These are phyloP conservation scores for Adelphocoris suturalis DNA, from an alignment of 2,888 invertebrate species.

Conservation along the genomic window DNA sequence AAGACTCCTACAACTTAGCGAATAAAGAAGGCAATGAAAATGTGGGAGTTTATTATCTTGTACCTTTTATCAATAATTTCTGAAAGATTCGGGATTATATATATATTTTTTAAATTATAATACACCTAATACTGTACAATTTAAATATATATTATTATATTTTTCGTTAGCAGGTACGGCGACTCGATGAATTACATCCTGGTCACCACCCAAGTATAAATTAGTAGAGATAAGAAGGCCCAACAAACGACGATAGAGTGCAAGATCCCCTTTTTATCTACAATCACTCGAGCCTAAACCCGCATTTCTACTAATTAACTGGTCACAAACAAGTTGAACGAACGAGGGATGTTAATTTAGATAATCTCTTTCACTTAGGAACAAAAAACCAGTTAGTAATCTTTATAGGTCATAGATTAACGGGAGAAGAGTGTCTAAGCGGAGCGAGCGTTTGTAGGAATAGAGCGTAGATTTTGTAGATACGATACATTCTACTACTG, in stretches of 20 bases:
- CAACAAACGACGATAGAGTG: neutral
- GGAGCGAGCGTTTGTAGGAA: neutral
- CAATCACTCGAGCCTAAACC: neutral
- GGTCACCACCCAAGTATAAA: neutral
- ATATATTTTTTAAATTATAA: no score
- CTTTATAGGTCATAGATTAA: constrained; percentile 43
- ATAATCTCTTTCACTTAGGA: constrained; percentile 40
- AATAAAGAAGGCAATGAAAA: no score
- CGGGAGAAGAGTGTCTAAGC: neutral
- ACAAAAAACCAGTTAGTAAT: constrained; percentile 32
- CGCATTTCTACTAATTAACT: constrained; percentile 41
- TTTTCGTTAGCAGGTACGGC: no score
- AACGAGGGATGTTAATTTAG: constrained; percentile 33
- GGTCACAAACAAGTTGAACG: constrained; percentile 50
- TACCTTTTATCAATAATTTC: no score
- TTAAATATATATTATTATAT: no score
- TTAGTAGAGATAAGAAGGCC: neutral
- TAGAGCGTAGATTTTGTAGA: neutral
- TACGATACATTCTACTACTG: no score
- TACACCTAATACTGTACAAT: no score
- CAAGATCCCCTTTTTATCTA: neutral
- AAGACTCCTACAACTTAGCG: no score
- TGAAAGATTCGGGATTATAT: no score
- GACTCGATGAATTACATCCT: neutral
- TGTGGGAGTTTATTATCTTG: no score